These are phyloP conservation scores for Erebia palarica DNA, from an alignment of 2,888 invertebrate species.

Conservation along the genomic window DNA sequence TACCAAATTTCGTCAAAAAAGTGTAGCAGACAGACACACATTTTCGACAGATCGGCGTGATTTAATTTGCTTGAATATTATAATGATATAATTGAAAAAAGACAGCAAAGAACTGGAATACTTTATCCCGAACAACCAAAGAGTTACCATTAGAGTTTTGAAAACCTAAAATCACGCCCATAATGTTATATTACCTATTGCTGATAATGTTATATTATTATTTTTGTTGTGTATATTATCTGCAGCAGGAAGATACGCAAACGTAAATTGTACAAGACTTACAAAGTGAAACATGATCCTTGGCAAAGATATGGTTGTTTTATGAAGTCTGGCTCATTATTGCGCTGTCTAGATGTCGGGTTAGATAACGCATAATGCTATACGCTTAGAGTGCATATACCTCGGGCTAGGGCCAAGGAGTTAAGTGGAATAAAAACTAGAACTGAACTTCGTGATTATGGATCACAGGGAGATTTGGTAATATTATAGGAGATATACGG, in stretches of 20 bases:
- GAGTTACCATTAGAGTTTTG: too few relatives aligned
- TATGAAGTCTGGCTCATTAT: conserved; percentile 44
- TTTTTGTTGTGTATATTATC: neutral
- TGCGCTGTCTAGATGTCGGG: conserved; percentile 38
- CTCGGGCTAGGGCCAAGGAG: neutral
- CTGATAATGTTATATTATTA: too few relatives aligned
- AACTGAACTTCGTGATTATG: neutral
- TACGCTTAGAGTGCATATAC: conserved; percentile 10
- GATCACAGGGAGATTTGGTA: neutral
- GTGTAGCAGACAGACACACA: too few relatives aligned
- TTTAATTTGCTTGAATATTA: too few relatives aligned
- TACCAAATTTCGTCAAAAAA: too few relatives aligned
- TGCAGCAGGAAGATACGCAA: neutral
- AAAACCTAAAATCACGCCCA: too few relatives aligned
- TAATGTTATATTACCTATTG: too few relatives aligned
- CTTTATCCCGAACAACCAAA: too few relatives aligned
- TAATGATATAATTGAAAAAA: too few relatives aligned
- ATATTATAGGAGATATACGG: too few relatives aligned
- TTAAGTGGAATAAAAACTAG: conserved; percentile 11
- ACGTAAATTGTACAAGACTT: conserved; percentile 19
- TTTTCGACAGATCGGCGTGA: too few relatives aligned
- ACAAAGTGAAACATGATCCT: conserved; percentile 38
- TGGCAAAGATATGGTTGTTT: conserved; percentile 41
- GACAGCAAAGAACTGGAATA: too few relatives aligned
- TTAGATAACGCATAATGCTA: conserved; percentile 35